Evolutionary conservation across 2,113 vertebrate species (phyloP).

Genomic region (Tragulus kanchil): DNA sequence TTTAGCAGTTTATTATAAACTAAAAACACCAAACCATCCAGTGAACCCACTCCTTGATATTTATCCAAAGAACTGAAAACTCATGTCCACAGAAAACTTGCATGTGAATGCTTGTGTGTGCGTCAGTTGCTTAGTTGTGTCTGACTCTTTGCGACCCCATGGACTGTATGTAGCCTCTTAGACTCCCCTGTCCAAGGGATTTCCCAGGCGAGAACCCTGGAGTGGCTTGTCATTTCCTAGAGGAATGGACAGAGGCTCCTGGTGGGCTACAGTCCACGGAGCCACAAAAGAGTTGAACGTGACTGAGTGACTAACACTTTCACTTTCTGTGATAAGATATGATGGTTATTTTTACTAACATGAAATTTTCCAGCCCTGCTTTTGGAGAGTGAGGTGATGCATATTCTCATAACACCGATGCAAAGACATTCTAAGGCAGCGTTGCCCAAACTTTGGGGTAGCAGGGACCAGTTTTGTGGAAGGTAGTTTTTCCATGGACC

Average conservation of each 20-base stretch:
- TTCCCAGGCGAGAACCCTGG: not conserved
- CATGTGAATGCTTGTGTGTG: not conserved
- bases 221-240: not conserved
- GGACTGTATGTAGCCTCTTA: not conserved
- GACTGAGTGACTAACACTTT: no score
- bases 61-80: not conserved
- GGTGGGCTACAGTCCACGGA: not conserved
- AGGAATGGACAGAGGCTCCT: not conserved
- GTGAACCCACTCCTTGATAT: not conserved
- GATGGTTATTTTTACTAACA: not conserved
- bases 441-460: no score
- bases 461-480: no score
- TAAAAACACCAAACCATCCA: not conserved
- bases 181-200: not conserved
- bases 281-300: not conserved
- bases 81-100: not conserved
- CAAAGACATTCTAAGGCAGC: not conserved
- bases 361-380: not conserved
- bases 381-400: not conserved
- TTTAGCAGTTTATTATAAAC: not conserved
- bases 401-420: not conserved
- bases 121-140: not conserved
- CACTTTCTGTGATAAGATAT: no score
- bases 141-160: accelerated
- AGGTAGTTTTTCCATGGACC: no score